Conservation (phyloP, 2,797 vertebrate species). For the Poecilia picta region DNA sequence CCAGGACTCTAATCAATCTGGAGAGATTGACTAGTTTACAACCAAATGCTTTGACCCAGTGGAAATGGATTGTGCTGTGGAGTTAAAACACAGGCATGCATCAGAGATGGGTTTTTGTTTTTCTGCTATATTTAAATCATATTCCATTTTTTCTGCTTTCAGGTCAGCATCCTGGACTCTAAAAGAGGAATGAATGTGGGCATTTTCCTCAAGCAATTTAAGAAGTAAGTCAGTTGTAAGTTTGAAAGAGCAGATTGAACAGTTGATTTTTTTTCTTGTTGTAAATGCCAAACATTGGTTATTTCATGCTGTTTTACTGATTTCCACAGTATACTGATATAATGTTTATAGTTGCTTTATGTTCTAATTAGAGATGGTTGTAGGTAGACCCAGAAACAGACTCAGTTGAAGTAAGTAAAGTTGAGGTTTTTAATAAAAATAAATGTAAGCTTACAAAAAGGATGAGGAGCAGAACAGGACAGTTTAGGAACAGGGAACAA, state of each 20-base stretch:
- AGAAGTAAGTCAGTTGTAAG: constrained; percentile 86
- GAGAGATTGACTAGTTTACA: not conserved
- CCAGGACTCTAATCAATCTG: too few relatives aligned
- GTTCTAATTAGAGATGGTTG: not conserved
- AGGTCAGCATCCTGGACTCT: constrained; percentile 95
- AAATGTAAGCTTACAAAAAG: not conserved
- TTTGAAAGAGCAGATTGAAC: not conserved
- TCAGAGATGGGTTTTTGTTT: not conserved
- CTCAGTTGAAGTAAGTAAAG: too few relatives aligned
- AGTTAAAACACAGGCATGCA: constrained; percentile 9
- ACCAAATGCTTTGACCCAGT: constrained; percentile 30
- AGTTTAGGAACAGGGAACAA: too few relatives aligned
- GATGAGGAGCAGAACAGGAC: too few relatives aligned
- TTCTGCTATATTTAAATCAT: constrained; percentile 5
- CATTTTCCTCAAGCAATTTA: constrained; percentile 99
- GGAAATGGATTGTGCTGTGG: constrained; percentile 54
- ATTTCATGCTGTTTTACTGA: not conserved
- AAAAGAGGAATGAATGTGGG: constrained; percentile 98
- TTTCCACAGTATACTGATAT: not conserved
- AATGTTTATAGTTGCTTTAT: not conserved
- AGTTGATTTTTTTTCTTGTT: not conserved
- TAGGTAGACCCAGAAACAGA: not conserved
- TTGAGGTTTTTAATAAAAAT: not conserved
- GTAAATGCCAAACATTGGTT: not conserved
- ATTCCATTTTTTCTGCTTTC: constrained; percentile 39